These are phyloP conservation scores for Crotalus helleri DNA, from an alignment of 2,113 vertebrate genomes.

Conservation along the genomic window DNA sequence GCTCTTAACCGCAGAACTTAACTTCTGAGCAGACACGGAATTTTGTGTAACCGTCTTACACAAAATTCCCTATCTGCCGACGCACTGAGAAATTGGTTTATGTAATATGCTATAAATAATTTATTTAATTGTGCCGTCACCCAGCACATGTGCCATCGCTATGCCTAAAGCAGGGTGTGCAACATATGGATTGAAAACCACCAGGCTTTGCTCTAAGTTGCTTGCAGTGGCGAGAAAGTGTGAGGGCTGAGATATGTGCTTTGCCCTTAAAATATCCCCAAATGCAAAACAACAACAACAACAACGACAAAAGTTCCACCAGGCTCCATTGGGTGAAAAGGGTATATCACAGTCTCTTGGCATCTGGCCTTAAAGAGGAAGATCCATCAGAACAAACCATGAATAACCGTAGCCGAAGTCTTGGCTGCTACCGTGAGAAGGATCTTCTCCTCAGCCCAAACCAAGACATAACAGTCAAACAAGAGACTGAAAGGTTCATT, in stretches of 20 bases:
- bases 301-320: neutral
- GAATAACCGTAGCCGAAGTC: neutral
- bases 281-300: neutral
- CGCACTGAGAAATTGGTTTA: neutral
- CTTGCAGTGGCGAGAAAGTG: neutral
- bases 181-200: neutral
- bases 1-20: neutral
- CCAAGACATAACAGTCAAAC: neutral
- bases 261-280: neutral
- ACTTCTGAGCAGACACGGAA: neutral
- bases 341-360: neutral
- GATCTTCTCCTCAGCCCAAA: neutral
- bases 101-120: neutral
- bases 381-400: neutral
- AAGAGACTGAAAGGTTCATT: neutral
- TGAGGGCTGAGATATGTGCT: neutral
- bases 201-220: neutral
- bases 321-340: neutral
- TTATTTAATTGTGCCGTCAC: neutral
- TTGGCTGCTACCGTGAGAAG: neutral
- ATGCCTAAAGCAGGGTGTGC: neutral
- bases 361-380: neutral
- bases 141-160: neutral
- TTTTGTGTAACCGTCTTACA: neutral
- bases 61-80: too few relatives aligned